phyloP scores from a whole-genome alignment of 30 jellyfish, hydroid and myxozoan genomes.

The Rhopilema esculentum region DNA sequence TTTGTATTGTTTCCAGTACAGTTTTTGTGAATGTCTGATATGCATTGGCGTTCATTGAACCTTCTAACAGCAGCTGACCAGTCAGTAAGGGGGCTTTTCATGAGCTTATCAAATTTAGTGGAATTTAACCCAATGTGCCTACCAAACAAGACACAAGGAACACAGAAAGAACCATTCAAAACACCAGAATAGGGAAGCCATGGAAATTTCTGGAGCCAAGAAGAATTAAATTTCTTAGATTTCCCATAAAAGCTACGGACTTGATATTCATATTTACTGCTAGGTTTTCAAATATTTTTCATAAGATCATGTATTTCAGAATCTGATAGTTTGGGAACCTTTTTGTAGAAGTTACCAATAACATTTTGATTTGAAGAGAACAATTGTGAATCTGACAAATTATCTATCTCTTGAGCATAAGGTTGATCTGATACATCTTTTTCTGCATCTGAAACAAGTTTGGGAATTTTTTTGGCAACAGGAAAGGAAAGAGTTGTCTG shows the following conservation, averaged over 20 bases:
- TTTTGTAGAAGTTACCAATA: background rate
- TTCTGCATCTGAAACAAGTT: background rate
- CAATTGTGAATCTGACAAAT: background rate
- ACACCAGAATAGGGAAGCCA: slow-evolving; percentile 22
- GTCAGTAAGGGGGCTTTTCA: slow-evolving; percentile 10
- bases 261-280: background rate
- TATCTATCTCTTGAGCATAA: background rate
- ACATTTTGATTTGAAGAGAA: background rate
- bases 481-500: background rate
- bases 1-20: slow-evolving; percentile 41
- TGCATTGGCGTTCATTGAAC: background rate
- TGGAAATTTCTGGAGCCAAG: slow-evolving; percentile 8
- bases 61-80: slow-evolving; percentile 19
- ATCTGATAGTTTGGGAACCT: background rate
- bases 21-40: background rate
- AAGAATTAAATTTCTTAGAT: background rate
- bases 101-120: background rate
- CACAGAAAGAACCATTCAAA: slow-evolving; percentile 26
- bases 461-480: background rate
- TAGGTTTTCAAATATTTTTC: slow-evolving; percentile 32
- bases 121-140: slow-evolving; percentile 8
- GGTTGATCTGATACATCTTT: background rate
- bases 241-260: background rate
- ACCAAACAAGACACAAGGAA: slow-evolving; percentile 42
- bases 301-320: slow-evolving; percentile 6